Base-by-base conservation (phyloP, 1,140 invertebrate species). In the Spodoptera frugiperda region DNA sequence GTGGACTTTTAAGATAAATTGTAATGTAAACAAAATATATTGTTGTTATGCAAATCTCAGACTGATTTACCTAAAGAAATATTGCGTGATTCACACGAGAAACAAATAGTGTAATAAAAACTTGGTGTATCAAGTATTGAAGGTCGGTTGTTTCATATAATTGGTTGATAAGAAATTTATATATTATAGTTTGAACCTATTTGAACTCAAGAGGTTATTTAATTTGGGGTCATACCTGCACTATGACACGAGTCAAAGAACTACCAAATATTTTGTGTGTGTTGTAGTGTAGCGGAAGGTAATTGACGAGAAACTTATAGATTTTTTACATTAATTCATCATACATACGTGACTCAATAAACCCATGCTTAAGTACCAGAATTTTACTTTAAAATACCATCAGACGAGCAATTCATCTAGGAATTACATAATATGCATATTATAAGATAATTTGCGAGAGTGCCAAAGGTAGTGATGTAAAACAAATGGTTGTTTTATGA, bases 31-130 rank as follows among this genome's bases (percentile, higher is more conserved):
- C 15, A 53, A 44, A 44, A n/a, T 5, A 15, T 12, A 39, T 19
- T 61, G 30, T 44, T 15, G 57, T 61, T 61, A 39, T 61, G n/a
- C 57, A 39, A 19, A 44, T 39, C 33, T 17, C 33, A 44, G 57
- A 11, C 57, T 61, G 21, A 55, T 55, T 55, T 11, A n/a, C n/a
- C n/a, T n/a, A 0, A 61, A 61, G 33, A 39, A 39, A 61, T 33
- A 61, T 39, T 15, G 25, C 57, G 57, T 61, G 57, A 44, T 61
- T 61, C 57, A 61, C 57, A 44, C 57, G 33, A 14, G n/a, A 17
- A n/a, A 61, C 33, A 39, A 39, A 39, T 61, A 17, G 17, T 17
- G 15, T 8, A 39, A 61, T 44, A 61, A 61, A 44, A 61, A 44
- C 33, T 15, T 39, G 3, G 11, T 39, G n/a, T 61, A 33, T 11